Conservation (phyloP, 2,113 vertebrate species). For the Ptychochromis oligacanthus region DNA sequence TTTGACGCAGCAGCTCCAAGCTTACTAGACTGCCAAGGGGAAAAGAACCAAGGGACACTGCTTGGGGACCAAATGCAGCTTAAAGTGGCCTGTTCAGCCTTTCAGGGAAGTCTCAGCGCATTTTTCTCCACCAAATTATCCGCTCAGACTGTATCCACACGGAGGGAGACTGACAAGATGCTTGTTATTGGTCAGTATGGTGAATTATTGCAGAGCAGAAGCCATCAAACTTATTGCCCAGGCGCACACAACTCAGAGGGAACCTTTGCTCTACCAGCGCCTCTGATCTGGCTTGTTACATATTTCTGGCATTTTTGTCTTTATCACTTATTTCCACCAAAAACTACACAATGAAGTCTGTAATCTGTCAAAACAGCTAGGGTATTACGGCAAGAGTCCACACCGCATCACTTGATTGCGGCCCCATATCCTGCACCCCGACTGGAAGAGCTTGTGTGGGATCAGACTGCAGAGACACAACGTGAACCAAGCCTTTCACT, state of each 20-base stretch:
- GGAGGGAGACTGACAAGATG: constrained; percentile 6
- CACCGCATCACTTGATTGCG: not conserved
- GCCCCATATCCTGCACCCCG: constrained; percentile 15
- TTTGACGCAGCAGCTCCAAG: constrained; percentile 97
- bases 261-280: not conserved
- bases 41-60: constrained; percentile 33
- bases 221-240: constrained; percentile 23
- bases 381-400: constrained; percentile 4
- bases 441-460: constrained; percentile 35
- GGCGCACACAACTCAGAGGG: constrained; percentile 24
- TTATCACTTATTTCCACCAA: not conserved
- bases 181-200: constrained; percentile 1
- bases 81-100: constrained; percentile 28
- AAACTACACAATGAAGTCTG: not conserved
- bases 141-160: constrained; percentile 31
- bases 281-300: constrained; percentile 15
- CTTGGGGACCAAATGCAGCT: constrained; percentile 73
- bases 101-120: constrained; percentile 9
- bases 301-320: not conserved
- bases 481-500: constrained; percentile 18
- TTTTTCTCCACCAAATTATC: constrained; percentile 27
- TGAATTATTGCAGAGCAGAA: constrained; percentile 12
- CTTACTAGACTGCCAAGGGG: constrained; percentile 82
- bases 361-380: constrained; percentile 2
- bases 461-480: constrained; percentile 31